A percentile compares a stretch with the other conserved stretches of the same genome.
These are phyloP conservation scores for Hylaeus anthracinus DNA, from an alignment of 1,140 invertebrate genomes.

Conservation along the genomic window DNA sequence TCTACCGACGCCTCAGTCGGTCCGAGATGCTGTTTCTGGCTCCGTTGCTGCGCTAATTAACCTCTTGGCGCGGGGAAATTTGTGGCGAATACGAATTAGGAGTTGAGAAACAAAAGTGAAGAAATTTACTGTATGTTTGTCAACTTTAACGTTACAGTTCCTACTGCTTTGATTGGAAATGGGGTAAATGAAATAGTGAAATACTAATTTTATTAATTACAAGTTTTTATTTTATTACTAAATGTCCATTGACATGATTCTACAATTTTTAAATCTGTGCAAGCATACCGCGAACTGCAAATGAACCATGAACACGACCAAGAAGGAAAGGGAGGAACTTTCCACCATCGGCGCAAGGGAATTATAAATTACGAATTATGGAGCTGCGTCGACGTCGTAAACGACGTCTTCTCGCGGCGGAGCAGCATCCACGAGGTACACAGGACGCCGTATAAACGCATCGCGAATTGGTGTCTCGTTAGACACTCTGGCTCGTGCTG, in stretches of 20 bases:
- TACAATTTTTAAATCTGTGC: too few species aligned
- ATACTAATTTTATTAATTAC: too few species aligned
- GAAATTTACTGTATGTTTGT: too few species aligned
- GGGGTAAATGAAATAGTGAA: too few species aligned
- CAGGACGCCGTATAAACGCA: constrained; percentile 28
- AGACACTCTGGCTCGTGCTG: constrained; percentile 21
- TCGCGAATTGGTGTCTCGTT: constrained; percentile 41
- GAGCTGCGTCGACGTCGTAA: constrained; percentile 41
- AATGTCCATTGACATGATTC: too few species aligned
- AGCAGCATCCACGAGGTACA: constrained; percentile 34
- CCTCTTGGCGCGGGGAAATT: not conserved
- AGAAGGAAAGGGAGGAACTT: not conserved
- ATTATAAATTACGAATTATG: constrained; percentile 64
- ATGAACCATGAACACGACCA: not conserved
- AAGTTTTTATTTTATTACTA: too few species aligned
- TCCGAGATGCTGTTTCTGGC: not conserved
- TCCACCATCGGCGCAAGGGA: constrained; percentile 7
- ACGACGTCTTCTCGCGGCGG: constrained; percentile 34
- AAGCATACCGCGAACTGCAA: not conserved
- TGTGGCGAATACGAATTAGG: not conserved
- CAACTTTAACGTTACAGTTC: too few species aligned
- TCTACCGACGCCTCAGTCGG: constrained; percentile 43
- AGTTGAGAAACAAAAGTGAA: too few species aligned
- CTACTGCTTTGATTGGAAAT: too few species aligned
- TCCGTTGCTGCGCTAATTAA: not conserved